phyloP scores from a whole-genome alignment of 2,888 invertebrate species.

The Pardosa pseudoannulata region DNA sequence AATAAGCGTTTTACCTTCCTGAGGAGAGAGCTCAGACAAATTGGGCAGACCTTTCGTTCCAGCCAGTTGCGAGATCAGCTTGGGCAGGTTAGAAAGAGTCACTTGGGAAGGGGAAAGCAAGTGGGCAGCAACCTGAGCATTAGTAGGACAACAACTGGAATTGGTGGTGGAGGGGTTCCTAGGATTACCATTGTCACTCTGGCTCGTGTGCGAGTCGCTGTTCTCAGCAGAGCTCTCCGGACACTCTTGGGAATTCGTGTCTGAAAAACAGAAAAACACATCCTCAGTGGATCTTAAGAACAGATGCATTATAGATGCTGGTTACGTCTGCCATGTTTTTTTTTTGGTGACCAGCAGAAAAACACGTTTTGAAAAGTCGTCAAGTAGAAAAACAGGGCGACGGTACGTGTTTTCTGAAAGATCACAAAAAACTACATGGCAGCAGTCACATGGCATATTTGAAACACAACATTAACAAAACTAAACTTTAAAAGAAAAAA shows the following conservation, averaged over 20 bases:
- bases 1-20: slow-evolving; percentile 80
- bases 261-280: slow-evolving; percentile 6
- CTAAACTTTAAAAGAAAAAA: no score
- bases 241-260: slow-evolving; percentile 50
- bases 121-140: slow-evolving; percentile 54
- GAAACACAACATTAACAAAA: no score
- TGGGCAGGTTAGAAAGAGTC: slow-evolving; percentile 79
- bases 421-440: no score
- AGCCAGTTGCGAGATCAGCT: slow-evolving; percentile 75
- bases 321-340: no score
- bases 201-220: slow-evolving; percentile 38
- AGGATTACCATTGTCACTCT: slow-evolving; percentile 33
- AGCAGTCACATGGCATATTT: no score
- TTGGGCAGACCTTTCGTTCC: slow-evolving; percentile 77
- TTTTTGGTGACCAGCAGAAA: no score
- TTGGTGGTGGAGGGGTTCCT: slow-evolving; percentile 35
- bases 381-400: no score
- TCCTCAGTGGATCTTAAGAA: no score
- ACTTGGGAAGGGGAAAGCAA: slow-evolving; percentile 75
- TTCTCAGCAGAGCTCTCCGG: slow-evolving; percentile 56
- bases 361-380: no score
- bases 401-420: no score
- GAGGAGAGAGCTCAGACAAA: slow-evolving; percentile 81
- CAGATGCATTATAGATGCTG: no score
- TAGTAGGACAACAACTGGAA: slow-evolving; percentile 46